Conservation (phyloP, 2,888 invertebrate genomes). For the Agelastica alni region DNA sequence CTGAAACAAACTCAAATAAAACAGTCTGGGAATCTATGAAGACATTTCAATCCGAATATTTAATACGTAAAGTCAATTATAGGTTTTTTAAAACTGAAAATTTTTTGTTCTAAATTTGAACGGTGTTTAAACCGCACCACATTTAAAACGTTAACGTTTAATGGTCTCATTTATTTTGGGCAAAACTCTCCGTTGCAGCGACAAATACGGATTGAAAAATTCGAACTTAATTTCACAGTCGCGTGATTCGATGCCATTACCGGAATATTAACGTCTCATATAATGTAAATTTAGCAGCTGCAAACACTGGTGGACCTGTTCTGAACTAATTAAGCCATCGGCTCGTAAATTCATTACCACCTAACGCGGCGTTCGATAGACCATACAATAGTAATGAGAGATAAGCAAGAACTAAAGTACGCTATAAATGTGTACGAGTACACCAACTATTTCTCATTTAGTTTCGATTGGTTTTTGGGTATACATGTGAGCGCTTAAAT, state of each 20-base stretch:
- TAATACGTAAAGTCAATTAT: too few relatives aligned
- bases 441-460: constrained; percentile 27
- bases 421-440: constrained; percentile 27
- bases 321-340: constrained; percentile 43
- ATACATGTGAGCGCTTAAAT: too few relatives aligned
- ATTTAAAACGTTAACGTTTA: background rate
- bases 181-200: background rate
- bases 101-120: background rate
- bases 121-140: background rate
- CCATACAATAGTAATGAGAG: constrained; percentile 30
- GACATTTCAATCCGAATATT: too few relatives aligned
- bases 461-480: constrained; percentile 10
- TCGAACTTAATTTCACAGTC: constrained; percentile 36
- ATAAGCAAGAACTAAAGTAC: constrained; percentile 28
- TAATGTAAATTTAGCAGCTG: constrained; percentile 42
- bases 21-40: too few relatives aligned
- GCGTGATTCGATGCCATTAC: constrained; percentile 45
- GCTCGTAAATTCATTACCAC: constrained; percentile 46
- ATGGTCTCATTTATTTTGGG: background rate
- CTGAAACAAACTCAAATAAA: too few relatives aligned
- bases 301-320: constrained; percentile 38
- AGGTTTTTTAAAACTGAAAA: too few relatives aligned
- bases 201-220: constrained; percentile 29
- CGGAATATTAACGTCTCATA: constrained; percentile 45
- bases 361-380: constrained; percentile 37